Evolutionary conservation across 2,888 invertebrate species (phyloP), one percentile per base, ranked within the genome.

Genomic region (Pemphredon lugubris): DNA sequence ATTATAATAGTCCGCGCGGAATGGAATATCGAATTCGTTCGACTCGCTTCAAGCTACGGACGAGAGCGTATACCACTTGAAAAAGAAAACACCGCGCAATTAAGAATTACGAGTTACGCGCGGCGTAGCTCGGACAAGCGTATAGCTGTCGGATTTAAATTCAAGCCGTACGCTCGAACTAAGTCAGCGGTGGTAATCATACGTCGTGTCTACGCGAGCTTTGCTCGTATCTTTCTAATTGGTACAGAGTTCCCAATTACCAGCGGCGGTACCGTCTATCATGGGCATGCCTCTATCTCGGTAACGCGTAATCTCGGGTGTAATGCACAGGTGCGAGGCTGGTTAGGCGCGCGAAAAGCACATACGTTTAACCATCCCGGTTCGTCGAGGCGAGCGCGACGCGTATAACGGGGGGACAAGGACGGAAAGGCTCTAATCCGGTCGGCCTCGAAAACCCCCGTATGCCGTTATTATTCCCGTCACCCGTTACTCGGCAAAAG

Each of bases 391-490:
- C 58, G 26, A 68, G 53, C 44, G 48, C 65, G 70, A 70, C 60
- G 50, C 21, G 72, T 48, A 23, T 59, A 67, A 77, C 75, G 54
- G 72, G 58, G n/a, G 69, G 65, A 73, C 69, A 67, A 76, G 71
- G 67, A 68, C 69, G 64, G 42, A 23, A 51, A 66, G 58, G 64
- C 73, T 75, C 80, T 80, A 83, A 83, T 81, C 83, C 76, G 75
- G 83, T 78, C 83, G 85, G 80, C 85, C 85, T 85, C 85, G 85
- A 84, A 84, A 85, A 82, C 77, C 83, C 67, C 75, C 54, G 75
- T 75, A 75, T 79, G 84, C 85, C 85, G 85, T 85, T 86, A 85
- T 84, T 84, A 84, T 80, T 83, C 81, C 83, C 79, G 82, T 83
- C 85, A 73, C 75, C 85, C 86, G 85, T 86, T 86, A 86, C 83